These are phyloP conservation scores for Myathropa florea DNA, from an alignment of 2,888 invertebrate species.

Conservation along the genomic window DNA sequence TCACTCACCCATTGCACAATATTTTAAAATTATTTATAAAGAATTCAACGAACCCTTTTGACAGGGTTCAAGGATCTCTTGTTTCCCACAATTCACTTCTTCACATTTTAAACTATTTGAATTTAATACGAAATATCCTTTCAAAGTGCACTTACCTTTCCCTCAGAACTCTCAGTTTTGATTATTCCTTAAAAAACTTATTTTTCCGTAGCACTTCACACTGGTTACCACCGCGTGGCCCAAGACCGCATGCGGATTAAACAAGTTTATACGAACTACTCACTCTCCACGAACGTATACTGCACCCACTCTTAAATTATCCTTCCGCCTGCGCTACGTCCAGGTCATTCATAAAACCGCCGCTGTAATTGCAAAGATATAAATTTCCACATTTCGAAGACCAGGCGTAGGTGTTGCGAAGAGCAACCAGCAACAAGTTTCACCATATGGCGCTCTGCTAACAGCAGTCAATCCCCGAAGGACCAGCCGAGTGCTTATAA, in stretches of 20 bases:
- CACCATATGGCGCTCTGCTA: constrained; percentile 4
- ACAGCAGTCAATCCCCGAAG: constrained; percentile 5
- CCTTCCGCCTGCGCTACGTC: background rate
- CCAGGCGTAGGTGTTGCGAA: background rate
- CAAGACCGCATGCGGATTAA: background rate
- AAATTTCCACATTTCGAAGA: background rate
- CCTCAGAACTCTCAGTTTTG: background rate
- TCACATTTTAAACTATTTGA: too few relatives aligned
- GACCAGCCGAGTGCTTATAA: background rate
- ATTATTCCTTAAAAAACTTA: too few relatives aligned
- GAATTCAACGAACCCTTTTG: too few relatives aligned
- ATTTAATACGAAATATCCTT: background rate
- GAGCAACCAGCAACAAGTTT: constrained; percentile 14
- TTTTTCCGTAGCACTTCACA: background rate
- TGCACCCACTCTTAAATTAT: background rate
- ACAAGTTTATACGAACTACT: background rate
- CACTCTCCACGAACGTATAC: background rate
- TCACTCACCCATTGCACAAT: too few relatives aligned
- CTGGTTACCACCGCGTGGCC: background rate
- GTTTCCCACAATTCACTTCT: too few relatives aligned
- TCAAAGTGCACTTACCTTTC: background rate
- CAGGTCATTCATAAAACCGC: constrained; percentile 15
- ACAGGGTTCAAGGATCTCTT: too few relatives aligned
- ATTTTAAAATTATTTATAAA: too few relatives aligned
- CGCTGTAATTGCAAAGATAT: background rate